These are phyloP conservation scores for Drosophila macrospina DNA, from an alignment of 2,888 invertebrate genomes.

Conservation along the genomic window DNA sequence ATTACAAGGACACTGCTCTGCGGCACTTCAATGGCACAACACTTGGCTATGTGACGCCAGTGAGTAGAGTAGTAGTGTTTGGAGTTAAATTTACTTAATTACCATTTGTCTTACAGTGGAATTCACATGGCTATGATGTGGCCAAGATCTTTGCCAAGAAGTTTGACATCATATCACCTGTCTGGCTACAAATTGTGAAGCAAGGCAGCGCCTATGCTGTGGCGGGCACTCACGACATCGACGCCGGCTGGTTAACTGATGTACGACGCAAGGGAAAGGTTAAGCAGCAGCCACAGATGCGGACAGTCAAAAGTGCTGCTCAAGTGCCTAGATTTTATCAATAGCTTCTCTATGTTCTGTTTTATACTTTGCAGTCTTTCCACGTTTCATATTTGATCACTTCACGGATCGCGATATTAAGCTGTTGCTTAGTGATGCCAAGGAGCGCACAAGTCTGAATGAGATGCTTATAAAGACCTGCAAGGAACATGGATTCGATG, in stretches of 20 bases:
- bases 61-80: constrained; percentile 84
- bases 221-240: constrained; percentile 93
- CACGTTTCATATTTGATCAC: constrained; percentile 94
- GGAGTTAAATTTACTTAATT: not conserved
- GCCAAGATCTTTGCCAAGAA: constrained; percentile 95
- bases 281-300: constrained; percentile 49
- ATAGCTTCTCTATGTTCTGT: not conserved
- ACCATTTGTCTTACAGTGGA: constrained; percentile 90
- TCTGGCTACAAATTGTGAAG: constrained; percentile 95
- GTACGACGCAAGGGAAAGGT: constrained; percentile 86
- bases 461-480: constrained; percentile 89
- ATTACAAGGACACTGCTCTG: constrained; percentile 89
- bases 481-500: constrained; percentile 93
- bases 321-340: not conserved
- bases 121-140: constrained; percentile 96
- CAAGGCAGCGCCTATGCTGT: constrained; percentile 89
- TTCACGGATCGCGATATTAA: constrained; percentile 92
- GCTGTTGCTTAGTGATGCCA: constrained; percentile 89
- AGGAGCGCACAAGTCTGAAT: constrained; percentile 89
- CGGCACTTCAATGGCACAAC: constrained; percentile 91
- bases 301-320: constrained; percentile 53
- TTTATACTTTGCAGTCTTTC: constrained; percentile 88
- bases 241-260: constrained; percentile 92
- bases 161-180: constrained; percentile 96
- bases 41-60: constrained; percentile 96